Evolutionary conservation across 1,140 invertebrate genomes (phyloP).

Genomic region (Heliconius nattereri): DNA sequence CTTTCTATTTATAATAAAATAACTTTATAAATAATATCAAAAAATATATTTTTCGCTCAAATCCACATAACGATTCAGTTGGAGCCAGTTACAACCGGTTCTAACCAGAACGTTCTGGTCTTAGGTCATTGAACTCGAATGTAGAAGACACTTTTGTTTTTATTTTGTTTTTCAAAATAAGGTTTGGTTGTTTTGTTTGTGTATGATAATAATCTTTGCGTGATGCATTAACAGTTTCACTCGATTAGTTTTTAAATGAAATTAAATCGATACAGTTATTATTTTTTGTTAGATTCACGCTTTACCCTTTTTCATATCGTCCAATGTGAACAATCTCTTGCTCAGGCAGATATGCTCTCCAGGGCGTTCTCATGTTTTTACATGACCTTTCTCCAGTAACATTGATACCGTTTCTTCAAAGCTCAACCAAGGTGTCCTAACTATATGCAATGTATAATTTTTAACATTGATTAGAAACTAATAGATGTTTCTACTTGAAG

Average conservation of each 20-base stretch:
- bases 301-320: too few species aligned
- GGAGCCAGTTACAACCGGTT: conserved; percentile 43
- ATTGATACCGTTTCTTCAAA: too few species aligned
- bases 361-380: too few species aligned
- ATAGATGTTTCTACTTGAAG: too few species aligned
- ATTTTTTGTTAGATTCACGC: not conserved
- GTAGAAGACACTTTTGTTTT: conserved; percentile 6
- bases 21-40: not conserved
- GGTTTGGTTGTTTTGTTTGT: not conserved
- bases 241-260: not conserved
- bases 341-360: too few species aligned
- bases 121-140: conserved; percentile 37
- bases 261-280: not conserved
- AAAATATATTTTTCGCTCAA: not conserved
- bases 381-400: too few species aligned
- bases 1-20: too few species aligned
- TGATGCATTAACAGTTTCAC: not conserved
- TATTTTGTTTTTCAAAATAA: not conserved
- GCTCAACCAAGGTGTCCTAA: too few species aligned
- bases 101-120: conserved; percentile 44
- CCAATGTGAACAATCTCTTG: too few species aligned
- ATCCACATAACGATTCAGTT: not conserved
- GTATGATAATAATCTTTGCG: not conserved
- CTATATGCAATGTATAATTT: too few species aligned
- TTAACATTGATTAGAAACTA: too few species aligned